Conservation (phyloP, 2,113 vertebrate species). For the Stomatorhinus ivindoensis region DNA sequence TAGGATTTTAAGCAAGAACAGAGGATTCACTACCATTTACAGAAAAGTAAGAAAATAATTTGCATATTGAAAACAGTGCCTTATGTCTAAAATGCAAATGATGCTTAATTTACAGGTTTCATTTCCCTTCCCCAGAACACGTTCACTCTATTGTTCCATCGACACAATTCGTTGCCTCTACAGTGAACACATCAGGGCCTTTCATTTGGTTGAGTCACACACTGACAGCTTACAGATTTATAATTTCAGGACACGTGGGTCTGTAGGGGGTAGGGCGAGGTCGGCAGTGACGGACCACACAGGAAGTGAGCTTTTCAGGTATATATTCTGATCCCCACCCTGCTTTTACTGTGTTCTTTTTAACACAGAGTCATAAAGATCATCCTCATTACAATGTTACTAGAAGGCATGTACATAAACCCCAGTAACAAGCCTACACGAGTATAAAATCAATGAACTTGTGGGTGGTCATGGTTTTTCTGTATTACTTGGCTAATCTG, state of each 20-base stretch:
- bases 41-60: conserved; percentile 38
- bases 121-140: neutral
- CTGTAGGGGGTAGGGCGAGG: neutral
- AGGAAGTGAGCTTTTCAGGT: neutral
- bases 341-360: neutral
- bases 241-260: neutral
- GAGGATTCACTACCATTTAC: conserved; percentile 32
- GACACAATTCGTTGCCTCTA: neutral
- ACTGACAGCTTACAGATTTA: neutral
- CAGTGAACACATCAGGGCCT: neutral
- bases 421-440: neutral
- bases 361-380: neutral
- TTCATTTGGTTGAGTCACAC: neutral
- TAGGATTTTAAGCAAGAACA: conserved; percentile 38
- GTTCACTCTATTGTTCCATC: neutral
- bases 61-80: conserved; percentile 34
- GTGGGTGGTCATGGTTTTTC: neutral
- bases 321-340: neutral
- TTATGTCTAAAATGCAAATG: conserved; percentile 17
- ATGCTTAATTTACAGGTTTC: neutral
- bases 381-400: neutral
- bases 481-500: neutral
- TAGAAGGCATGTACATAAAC: neutral
- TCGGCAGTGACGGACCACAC: neutral
- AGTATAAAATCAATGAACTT: neutral